phyloP scores from a whole-genome alignment of 2,113 vertebrate species.

The Sialia sialis region DNA sequence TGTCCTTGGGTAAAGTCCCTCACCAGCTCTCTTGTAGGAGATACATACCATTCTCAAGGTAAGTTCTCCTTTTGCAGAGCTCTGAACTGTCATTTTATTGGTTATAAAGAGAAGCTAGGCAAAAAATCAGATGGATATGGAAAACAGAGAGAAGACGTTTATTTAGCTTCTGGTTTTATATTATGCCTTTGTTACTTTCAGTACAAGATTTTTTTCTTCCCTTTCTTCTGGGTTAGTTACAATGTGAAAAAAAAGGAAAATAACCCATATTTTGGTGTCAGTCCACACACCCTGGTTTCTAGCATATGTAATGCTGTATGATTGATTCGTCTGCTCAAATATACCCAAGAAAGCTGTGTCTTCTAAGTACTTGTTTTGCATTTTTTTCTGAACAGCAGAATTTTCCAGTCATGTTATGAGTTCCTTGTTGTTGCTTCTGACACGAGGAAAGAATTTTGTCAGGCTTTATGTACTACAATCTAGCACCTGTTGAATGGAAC shows the following conservation, averaged over 20 bases:
- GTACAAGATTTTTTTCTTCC: neutral
- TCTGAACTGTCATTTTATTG: neutral
- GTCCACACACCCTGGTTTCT: neutral
- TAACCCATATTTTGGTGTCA: neutral
- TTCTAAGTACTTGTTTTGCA: neutral
- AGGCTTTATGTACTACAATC: neutral
- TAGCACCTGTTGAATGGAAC: neutral
- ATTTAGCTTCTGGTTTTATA: neutral
- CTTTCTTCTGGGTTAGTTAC: neutral
- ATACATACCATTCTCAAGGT: neutral
- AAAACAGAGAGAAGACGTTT: neutral
- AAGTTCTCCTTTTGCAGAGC: neutral
- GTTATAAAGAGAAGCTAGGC: neutral
- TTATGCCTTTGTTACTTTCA: neutral
- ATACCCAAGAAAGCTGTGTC: neutral
- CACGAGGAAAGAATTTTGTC: rapidly evolving
- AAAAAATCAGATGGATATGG: neutral
- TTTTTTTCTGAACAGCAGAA: neutral
- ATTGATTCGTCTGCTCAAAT: neutral
- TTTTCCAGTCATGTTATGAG: neutral
- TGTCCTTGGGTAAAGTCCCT: neutral
- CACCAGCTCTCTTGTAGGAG: neutral
- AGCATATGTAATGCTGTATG: neutral
- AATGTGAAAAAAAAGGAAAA: neutral
- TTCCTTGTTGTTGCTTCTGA: neutral